Evolutionary conservation across 2,797 vertebrate species (phyloP).

Genomic region (Simalia tracyae): DNA sequence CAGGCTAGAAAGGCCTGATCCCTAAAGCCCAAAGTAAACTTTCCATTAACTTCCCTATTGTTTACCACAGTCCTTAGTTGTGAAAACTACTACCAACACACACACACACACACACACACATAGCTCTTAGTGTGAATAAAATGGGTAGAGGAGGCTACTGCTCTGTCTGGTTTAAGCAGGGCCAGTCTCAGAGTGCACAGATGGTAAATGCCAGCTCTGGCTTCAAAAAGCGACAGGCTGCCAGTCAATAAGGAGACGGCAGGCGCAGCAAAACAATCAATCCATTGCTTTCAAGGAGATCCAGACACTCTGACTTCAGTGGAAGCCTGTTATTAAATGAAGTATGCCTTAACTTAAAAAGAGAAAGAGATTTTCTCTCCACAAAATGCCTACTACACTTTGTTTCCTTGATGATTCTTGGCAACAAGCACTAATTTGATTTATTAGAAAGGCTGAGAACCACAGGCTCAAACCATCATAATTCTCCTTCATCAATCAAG

Average conservation of each 20-base stretch:
- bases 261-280: conserved; percentile 26
- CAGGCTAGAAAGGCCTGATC: conserved; percentile 5
- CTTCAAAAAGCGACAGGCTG: conserved; percentile 14
- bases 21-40: neutral
- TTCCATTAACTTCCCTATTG: neutral
- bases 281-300: conserved; percentile 42
- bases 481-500: conserved; percentile 21
- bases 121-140: neutral
- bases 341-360: conserved; percentile 20
- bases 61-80: neutral
- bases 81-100: neutral
- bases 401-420: conserved; percentile 46
- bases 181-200: neutral
- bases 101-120: neutral
- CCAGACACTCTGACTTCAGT: conserved; percentile 37
- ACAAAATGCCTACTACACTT: conserved; percentile 37
- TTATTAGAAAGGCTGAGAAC: conserved; percentile 24
- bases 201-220: conserved; percentile 46
- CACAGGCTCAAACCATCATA: conserved; percentile 15
- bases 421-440: neutral
- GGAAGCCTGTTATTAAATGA: conserved; percentile 42
- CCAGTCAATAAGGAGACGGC: conserved; percentile 19
- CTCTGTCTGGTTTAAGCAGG: neutral
- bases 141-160: neutral
- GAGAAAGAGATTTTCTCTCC: conserved; percentile 44